phyloP scores from a whole-genome alignment of 2,113 vertebrate genomes.

The Sigmodon hispidus region DNA sequence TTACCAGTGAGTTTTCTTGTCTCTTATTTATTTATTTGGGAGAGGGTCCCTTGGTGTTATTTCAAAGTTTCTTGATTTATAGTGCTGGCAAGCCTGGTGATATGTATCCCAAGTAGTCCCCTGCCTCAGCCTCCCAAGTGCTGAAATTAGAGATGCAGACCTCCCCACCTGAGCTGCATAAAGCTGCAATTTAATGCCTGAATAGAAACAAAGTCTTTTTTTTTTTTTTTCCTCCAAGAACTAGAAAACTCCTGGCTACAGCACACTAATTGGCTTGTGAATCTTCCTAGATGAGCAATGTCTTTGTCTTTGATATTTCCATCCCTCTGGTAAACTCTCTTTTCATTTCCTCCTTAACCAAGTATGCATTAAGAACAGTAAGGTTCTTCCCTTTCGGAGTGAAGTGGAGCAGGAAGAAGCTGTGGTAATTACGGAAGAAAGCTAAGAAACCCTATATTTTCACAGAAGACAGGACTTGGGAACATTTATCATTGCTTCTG shows the following conservation, averaged over 20 bases:
- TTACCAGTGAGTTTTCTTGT: neutral
- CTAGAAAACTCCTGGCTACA: slow-evolving; percentile 55
- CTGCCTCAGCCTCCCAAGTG: neutral
- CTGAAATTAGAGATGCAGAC: neutral
- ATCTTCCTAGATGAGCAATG: neutral
- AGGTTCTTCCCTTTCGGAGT: neutral
- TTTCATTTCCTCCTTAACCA: slow-evolving; percentile 14
- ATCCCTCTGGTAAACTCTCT: slow-evolving; percentile 20
- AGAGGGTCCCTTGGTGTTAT: neutral
- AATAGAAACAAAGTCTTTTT: neutral
- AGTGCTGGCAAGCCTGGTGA: neutral
- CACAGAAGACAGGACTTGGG: neutral
- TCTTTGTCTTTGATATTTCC: slow-evolving; percentile 41
- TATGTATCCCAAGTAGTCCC: neutral
- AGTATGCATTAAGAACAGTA: neutral
- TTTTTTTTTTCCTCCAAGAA: neutral
- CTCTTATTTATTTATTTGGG: neutral
- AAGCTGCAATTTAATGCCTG: neutral
- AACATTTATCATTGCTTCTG: neutral
- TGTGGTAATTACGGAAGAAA: neutral
- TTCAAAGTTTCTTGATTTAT: neutral
- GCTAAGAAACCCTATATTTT: neutral
- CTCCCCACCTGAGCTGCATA: neutral
- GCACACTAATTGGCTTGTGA: neutral
- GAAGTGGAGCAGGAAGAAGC: neutral